Evolutionary conservation across 1,140 invertebrate species (phyloP), one percentile per base, ranked within the genome.

Genomic region (Eriosoma lanigerum): DNA sequence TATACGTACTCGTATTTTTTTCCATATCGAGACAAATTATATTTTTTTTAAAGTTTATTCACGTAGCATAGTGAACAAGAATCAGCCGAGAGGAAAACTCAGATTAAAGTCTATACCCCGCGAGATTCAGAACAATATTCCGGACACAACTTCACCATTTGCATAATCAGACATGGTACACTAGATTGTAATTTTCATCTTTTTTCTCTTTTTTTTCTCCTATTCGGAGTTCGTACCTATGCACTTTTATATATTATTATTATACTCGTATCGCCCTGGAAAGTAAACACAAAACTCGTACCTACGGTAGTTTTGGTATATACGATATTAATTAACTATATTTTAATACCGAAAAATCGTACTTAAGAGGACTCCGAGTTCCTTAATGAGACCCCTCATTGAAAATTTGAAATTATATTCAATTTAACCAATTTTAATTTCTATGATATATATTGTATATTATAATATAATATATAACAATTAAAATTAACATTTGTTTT

Each of bases 181-280:
- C 73, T 76, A 76, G 73, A 46, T 76, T 76, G 32, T 60, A 76
- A 76, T 60, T 76, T 76, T 60, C 54, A 58, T 58, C 60, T 76
- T 44, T 60, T 44, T 15, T 64, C 29, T n/a, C n/a, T 0, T 38
- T 38, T 64, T 2, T 66, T 13, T 38, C 32, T 29, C 24, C 8
- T 24, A 6, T 62, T 62, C 26, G 8, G 58, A 32, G 17, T 62
- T 62, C 26, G 8, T 26, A 32, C 26, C 58, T 6, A 62, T 62
- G 58, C 58, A 62, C 58, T 62, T 62, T 62, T 62, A 29, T 48
- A 48, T 38, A 38, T 38, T 38, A n/a, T n/a, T n/a, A n/a, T 60
- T 26, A 58, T 21, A 58, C 12, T 12, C 54, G 9, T 5, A 4
- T 17, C 58, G 32, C n/a, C n/a, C n/a, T n/a, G n/a, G n/a, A n/a